Evolutionary conservation across 2,113 vertebrate species (phyloP).

Genomic region (Girardinichthys multiradiatus): DNA sequence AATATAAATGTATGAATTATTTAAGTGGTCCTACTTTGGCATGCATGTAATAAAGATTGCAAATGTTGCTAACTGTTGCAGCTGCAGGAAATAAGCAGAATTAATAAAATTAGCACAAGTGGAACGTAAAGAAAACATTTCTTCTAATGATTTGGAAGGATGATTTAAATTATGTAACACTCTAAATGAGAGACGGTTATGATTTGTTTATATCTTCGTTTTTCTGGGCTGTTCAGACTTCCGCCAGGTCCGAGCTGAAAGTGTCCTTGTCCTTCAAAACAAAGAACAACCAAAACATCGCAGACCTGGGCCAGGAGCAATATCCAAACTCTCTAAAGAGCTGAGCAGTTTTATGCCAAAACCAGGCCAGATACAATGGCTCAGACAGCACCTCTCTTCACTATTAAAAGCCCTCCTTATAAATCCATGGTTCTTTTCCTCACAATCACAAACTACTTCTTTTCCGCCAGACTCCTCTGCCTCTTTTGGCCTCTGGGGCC

Average conservation of each 20-base stretch:
- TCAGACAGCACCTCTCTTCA: conserved; percentile 49
- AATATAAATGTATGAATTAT: conserved; percentile 28
- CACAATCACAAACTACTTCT: conserved; percentile 55
- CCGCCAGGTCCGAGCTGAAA: conserved; percentile 37
- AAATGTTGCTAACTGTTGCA: conserved; percentile 24
- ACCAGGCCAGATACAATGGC: conserved; percentile 45
- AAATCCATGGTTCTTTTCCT: conserved; percentile 40
- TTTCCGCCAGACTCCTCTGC: conserved; percentile 39
- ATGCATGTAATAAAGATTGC: conserved; percentile 35
- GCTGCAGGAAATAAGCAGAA: conserved; percentile 27
- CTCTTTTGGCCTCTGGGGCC: conserved; percentile 48
- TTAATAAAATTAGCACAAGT: conserved; percentile 32
- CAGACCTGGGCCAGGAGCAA: conserved; percentile 44
- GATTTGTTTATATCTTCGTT: conserved; percentile 37
- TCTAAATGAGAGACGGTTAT: conserved; percentile 9
- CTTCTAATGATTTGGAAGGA: conserved; percentile 27
- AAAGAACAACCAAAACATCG: conserved; percentile 49
- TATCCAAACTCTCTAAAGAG: conserved; percentile 53
- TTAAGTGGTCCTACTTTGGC: conserved; percentile 46
- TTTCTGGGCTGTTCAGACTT: conserved; percentile 14
- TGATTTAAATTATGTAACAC: conserved; percentile 40
- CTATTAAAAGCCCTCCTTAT: conserved; percentile 70
- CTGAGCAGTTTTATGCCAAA: conserved; percentile 31
- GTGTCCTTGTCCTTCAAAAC: conserved; percentile 57
- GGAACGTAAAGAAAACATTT: conserved; percentile 33